Base-by-base conservation (phyloP, 2,888 invertebrate genomes). In the Agonopterix alstromeriana region DNA sequence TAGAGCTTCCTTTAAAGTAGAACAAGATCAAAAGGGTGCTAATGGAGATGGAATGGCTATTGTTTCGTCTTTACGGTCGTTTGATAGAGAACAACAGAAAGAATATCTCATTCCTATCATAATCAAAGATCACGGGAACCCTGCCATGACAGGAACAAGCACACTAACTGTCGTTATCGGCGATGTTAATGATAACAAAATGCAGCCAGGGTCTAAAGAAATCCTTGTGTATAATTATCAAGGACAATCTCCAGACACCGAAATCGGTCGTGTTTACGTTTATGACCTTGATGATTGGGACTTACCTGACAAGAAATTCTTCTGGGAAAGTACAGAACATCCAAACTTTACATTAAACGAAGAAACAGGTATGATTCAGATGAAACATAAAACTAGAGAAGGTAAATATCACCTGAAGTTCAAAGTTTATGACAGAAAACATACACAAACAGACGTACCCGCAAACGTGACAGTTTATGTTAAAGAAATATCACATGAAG, bases 201-300 rank as follows among this genome's bases (percentile, higher is more conserved):
- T 99, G 97, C 96, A 96, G 73, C 97, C 98, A 0, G 99, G 99
- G 1, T 94, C 96, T 3, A 99, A 99, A 89, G 95, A 98, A 58
- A 97, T 99, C 67, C 95, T 98, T 73, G 97, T 98, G 2, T 99
- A 99, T 83, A 98, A 98, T 82, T 99, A 99, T 65, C 92, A 96
- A 91, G 95, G 96, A 10, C 94, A 95, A 80, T 94, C 96, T 49
- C 96, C 95, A 27, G 96, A 95, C 63, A 96, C 97, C 0, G 95
- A 95, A 77, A 95, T 99, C 55, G 98, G 98, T 36, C 91, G 97
- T 54, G 99, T 99, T 7, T 98, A 98, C 79, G 98, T 99, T 0
- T 97, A 97, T 72, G 99, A 99, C 84, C 89, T 96, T 56, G 99
- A 99, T 79, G 99, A 99, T 77, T 99, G 99, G 99, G 99, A 99